Evolutionary conservation across 2,888 invertebrate genomes (phyloP).

Genomic region (Dione vanillae): DNA sequence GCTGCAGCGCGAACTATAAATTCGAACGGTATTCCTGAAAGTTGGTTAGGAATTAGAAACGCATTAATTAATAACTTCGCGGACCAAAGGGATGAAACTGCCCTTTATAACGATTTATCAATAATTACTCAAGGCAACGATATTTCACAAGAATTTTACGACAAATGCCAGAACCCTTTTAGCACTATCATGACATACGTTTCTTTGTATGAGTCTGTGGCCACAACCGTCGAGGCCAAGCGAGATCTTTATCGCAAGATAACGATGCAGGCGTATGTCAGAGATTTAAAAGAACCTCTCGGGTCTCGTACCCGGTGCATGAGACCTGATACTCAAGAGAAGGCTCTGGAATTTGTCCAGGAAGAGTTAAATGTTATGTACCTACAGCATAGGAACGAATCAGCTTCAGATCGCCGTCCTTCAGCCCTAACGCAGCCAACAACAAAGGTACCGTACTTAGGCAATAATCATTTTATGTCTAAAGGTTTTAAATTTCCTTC

Average conservation of each 20-base stretch:
- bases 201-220: too few species aligned
- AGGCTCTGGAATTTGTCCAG: conserved; percentile 11
- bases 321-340: conserved; percentile 7
- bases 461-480: too few species aligned
- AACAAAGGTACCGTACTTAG: too few species aligned
- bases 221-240: background rate
- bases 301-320: background rate
- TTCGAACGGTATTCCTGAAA: conserved; percentile 46
- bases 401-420: too few species aligned
- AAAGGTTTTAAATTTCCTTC: too few species aligned
- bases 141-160: too few species aligned
- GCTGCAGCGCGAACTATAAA: conserved; percentile 44
- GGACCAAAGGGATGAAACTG: conserved; percentile 49
- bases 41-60: conserved; percentile 44
- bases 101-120: conserved; percentile 47
- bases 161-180: too few species aligned
- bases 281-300: background rate
- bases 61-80: conserved; percentile 50
- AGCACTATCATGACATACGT: too few species aligned
- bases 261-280: conserved; percentile 3
- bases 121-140: background rate
- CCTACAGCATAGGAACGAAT: background rate
- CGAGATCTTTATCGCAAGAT: background rate
- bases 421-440: too few species aligned
- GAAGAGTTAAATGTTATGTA: conserved; percentile 16